Conservation (phyloP, 2,888 invertebrate species). For the Epsilonema sp. region DNA sequence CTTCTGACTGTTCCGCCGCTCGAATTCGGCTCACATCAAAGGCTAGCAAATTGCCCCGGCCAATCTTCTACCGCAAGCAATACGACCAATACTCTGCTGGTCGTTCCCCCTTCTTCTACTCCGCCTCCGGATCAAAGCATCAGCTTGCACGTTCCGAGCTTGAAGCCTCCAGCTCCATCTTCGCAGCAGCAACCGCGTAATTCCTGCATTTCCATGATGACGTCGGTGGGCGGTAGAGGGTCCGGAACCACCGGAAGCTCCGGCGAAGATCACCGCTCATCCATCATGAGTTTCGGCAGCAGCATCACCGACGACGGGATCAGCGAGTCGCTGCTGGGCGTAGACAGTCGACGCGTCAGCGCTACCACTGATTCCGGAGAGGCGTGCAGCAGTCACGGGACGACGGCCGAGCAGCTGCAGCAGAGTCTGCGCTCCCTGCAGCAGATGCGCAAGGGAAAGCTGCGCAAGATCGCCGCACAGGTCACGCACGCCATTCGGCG, state of each 20-base stretch:
- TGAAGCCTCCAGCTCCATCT: too few species aligned
- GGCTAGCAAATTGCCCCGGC: too few species aligned
- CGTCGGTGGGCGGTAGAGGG: too few species aligned
- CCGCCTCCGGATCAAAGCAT: neutral
- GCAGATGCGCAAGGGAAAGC: neutral
- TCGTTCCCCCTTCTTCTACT: neutral
- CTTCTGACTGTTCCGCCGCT: too few species aligned
- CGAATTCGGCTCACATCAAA: too few species aligned
- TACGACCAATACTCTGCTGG: neutral
- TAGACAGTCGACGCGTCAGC: neutral
- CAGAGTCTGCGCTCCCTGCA: neutral
- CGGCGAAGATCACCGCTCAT: slow-evolving; percentile 10
- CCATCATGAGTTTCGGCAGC: slow-evolving; percentile 18
- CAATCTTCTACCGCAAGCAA: too few species aligned
- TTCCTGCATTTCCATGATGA: too few species aligned
- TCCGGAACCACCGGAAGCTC: slow-evolving; percentile 2
- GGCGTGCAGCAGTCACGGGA: neutral
- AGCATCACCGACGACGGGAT: slow-evolving; percentile 15
- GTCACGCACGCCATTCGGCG: slow-evolving; percentile 18
- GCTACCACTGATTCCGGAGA: neutral
- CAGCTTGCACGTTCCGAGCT: neutral
- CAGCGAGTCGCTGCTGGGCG: neutral
- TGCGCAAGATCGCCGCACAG: slow-evolving; percentile 5
- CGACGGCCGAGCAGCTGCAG: neutral
- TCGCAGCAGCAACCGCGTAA: too few species aligned